phyloP scores from a whole-genome alignment of 2,888 invertebrate species.

The Pammene aurita region DNA sequence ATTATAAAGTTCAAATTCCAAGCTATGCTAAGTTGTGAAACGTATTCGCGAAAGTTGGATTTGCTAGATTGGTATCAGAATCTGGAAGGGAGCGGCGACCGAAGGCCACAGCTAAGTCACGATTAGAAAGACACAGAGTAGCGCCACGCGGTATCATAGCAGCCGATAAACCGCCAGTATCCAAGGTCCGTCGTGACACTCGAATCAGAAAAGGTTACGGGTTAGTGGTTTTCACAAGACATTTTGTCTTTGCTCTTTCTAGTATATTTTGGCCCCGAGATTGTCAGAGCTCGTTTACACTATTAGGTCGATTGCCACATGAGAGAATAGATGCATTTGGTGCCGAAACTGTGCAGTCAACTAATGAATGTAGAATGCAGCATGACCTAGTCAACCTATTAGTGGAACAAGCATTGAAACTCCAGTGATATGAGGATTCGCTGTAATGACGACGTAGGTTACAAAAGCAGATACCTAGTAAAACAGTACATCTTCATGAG shows the following conservation, averaged over 20 bases:
- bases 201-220: conserved; percentile 69
- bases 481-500: too few species aligned
- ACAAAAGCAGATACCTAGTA: too few species aligned
- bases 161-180: conserved; percentile 54
- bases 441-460: too few species aligned
- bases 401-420: too few species aligned
- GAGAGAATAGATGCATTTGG: too few species aligned
- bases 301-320: too few species aligned
- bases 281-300: background rate
- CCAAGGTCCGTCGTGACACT: conserved; percentile 76
- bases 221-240: conserved; percentile 48
- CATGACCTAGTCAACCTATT: too few species aligned
- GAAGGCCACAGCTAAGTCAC: conserved; percentile 74
- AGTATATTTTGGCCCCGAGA: background rate
- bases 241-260: background rate
- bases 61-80: conserved; percentile 66
- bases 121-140: conserved; percentile 68
- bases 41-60: conserved; percentile 41
- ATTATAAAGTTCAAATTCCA: conserved; percentile 8
- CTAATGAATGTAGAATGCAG: too few species aligned
- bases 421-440: too few species aligned
- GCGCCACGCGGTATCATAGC: conserved; percentile 37
- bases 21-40: background rate
- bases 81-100: conserved; percentile 71
- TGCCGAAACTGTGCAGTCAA: too few species aligned